phyloP scores from a whole-genome alignment of 2,888 invertebrate species.

The Oscheius onirici region DNA sequence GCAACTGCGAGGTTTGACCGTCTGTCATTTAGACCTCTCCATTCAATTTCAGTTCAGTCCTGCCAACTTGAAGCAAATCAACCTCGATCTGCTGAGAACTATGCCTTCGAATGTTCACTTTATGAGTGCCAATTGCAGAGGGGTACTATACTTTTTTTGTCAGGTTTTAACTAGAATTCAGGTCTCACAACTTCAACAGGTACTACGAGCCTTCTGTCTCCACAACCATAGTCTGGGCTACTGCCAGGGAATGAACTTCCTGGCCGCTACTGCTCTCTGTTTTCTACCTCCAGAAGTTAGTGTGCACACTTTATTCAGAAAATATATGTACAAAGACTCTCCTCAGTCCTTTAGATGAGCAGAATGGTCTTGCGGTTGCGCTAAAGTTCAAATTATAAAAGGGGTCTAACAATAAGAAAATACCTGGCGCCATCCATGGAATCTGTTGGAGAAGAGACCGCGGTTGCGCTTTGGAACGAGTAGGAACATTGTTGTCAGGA shows the following conservation, averaged over 20 bases:
- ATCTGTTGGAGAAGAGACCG: too few species aligned
- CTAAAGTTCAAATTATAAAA: too few species aligned
- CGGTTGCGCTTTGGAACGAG: too few species aligned
- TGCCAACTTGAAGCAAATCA: slow-evolving; percentile 75
- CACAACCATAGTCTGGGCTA: slow-evolving; percentile 75
- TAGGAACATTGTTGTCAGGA: too few species aligned
- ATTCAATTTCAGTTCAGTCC: slow-evolving; percentile 72
- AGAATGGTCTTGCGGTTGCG: too few species aligned
- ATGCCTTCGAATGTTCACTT: slow-evolving; percentile 76
- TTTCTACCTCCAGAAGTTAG: slow-evolving; percentile 74
- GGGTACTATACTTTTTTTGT: slow-evolving; percentile 70
- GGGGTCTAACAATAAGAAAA: too few species aligned
- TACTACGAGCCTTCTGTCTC: slow-evolving; percentile 75
- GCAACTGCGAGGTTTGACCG: slow-evolving; percentile 73
- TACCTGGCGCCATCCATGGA: too few species aligned
- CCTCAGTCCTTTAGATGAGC: too few species aligned
- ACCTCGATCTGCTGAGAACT: slow-evolving; percentile 75
- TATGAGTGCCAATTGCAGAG: slow-evolving; percentile 74
- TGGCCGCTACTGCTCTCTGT: slow-evolving; percentile 75
- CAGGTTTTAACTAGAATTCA: slow-evolving; percentile 51
- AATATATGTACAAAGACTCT: too few species aligned
- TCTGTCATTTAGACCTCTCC: neutral
- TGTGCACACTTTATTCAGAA: neutral
- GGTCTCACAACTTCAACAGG: slow-evolving; percentile 75
- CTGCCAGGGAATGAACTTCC: slow-evolving; percentile 76